These are phyloP conservation scores for Galagoides demidoff DNA, from an alignment of 2,797 vertebrate genomes.

Conservation along the genomic window DNA sequence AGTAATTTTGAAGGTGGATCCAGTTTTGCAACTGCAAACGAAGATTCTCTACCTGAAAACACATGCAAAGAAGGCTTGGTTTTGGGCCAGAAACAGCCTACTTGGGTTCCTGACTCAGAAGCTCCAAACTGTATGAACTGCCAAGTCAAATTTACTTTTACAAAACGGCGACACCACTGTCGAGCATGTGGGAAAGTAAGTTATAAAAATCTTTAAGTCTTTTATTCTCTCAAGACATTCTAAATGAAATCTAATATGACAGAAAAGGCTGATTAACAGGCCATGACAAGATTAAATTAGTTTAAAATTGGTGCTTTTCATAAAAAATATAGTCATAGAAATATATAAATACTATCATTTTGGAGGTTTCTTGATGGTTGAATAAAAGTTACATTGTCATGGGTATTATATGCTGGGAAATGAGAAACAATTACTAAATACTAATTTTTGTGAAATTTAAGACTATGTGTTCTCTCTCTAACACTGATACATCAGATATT, in stretches of 20 bases:
- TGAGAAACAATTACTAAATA: constrained; percentile 9
- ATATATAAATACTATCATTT: constrained; percentile 7
- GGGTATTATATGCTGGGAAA: background rate
- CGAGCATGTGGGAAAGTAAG: constrained; percentile 97
- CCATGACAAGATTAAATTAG: background rate
- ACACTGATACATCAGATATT: background rate
- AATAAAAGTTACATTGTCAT: background rate
- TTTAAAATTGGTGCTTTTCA: constrained; percentile 48
- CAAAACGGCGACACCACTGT: constrained; percentile 96
- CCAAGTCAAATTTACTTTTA: constrained; percentile 95
- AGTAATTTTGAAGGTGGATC: constrained; percentile 76
- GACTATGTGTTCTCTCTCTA: background rate
- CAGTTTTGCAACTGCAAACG: constrained; percentile 25
- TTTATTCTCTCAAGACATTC: constrained; percentile 54
- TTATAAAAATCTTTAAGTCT: constrained; percentile 33
- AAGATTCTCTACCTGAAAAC: constrained; percentile 75
- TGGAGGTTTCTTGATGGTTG: background rate
- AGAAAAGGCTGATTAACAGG: background rate
- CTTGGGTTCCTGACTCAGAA: constrained; percentile 96
- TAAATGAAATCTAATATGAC: constrained; percentile 1
- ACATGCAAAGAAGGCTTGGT: constrained; percentile 79
- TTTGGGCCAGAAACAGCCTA: constrained; percentile 91
- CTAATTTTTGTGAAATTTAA: constrained; percentile 41
- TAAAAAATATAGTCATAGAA: background rate
- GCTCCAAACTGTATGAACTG: constrained; percentile 98